These are phyloP conservation scores for Probaryconus sp. DNA, from an alignment of 1,140 invertebrate species.

Conservation along the genomic window DNA sequence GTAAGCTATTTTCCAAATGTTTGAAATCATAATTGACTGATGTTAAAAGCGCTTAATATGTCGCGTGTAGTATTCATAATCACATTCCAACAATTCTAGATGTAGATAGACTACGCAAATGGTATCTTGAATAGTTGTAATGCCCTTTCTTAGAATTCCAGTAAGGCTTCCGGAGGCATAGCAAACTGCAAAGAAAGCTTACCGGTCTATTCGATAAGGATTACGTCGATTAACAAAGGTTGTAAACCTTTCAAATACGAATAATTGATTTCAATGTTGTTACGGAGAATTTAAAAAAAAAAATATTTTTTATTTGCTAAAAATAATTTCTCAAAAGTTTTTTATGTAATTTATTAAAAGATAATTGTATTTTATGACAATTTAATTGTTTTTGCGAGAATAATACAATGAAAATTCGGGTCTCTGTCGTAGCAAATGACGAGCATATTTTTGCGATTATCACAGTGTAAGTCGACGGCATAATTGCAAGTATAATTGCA, in stretches of 20 bases:
- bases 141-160: conserved; percentile 50
- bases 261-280: conserved; percentile 30
- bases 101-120: conserved; percentile 42
- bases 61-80: conserved; percentile 39
- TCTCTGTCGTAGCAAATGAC: conserved; percentile 33
- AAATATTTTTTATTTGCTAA: background rate
- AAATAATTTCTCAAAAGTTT: background rate
- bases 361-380: conserved; percentile 23
- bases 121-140: conserved; percentile 50
- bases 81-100: conserved; percentile 45
- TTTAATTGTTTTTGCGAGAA: conserved; percentile 26
- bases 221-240: conserved; percentile 41
- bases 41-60: conserved; percentile 36
- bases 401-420: conserved; percentile 59
- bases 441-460: conserved; percentile 46
- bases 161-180: conserved; percentile 27
- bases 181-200: conserved; percentile 24
- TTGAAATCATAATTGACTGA: conserved; percentile 36
- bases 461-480: conserved; percentile 30
- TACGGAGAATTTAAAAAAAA: background rate
- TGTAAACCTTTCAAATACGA: conserved; percentile 35
- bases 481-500: conserved; percentile 63
- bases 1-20: conserved; percentile 6
- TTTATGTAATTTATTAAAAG: conserved; percentile 21
- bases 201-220: conserved; percentile 39